Base-by-base conservation (phyloP, 2,113 vertebrate species). In the Pseudorasbora parva region DNA sequence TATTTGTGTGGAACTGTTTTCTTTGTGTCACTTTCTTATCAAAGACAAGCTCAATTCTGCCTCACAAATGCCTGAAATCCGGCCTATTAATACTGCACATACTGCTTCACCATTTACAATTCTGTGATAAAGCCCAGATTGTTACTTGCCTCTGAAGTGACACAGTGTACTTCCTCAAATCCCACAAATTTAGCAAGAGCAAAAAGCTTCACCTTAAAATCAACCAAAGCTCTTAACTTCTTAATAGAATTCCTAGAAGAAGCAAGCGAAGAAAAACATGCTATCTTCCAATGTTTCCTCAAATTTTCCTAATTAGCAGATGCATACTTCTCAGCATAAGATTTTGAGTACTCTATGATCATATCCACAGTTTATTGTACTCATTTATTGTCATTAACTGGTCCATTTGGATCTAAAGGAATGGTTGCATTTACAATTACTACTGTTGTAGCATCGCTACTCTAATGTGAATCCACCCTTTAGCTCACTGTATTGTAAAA, bases 91-190 rank as follows among this genome's bases (percentile, higher is more conserved):
- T 64, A 17, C 25, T 8, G 60, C 1, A 2, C 14, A 64, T 6
- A 64, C 62, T 66, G 30, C 62, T 33, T 37, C 8, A 66, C 15
- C 27, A 66, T 66, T 33, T 37, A 66, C 30, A 17, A 37, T 37
- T 66, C 15, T 66, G 30, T 1, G 8, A 66, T 66, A 64, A 64
- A 33, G 27, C 8, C 66, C 1, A n/a, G 10, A 43, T 10, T 69
- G 19, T 41, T 69, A 69, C 33, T 69, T 69, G 10, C 33, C 19
- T 33, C 66, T n/a, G 19, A 71, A 71, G 68, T 71, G 68, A n/a
- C 5, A 43, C 21, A 66, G 37, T 62, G 12, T 66, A 10, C 17
- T 37, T 66, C 62, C 14, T 66, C 37, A 37, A 37, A 30, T 66
- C 64, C 8, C 27, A 37, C 30, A 33, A 4, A 37, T 66, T 66